phyloP scores from a whole-genome alignment of 1,140 invertebrate genomes.

The Alviniconcha marisindica region DNA sequence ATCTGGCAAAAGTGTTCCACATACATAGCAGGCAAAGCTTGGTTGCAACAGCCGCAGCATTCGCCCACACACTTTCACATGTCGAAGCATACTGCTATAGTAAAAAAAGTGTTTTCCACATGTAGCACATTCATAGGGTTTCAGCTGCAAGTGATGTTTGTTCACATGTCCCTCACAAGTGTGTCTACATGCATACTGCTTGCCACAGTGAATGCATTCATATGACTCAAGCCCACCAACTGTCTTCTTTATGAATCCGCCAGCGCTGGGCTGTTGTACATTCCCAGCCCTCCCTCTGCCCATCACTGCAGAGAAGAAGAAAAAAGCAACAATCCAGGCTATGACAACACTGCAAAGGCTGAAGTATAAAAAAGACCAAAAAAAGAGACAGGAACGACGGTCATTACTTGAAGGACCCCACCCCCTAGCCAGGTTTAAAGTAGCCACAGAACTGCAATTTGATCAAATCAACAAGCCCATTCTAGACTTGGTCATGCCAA shows the following conservation, averaged over 20 bases:
- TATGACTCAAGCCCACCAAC: neutral
- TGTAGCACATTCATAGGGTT: conserved; percentile 1
- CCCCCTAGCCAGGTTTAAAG: too few species aligned
- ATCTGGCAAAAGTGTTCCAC: too few species aligned
- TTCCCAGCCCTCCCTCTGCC: neutral
- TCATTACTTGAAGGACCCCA: too few species aligned
- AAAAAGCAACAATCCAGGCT: neutral
- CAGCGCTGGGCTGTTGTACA: neutral
- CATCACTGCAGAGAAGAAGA: conserved; percentile 29
- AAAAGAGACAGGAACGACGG: too few species aligned
- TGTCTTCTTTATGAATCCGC: neutral
- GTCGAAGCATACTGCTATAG: conserved; percentile 21
- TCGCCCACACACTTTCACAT: neutral
- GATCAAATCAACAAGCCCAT: too few species aligned
- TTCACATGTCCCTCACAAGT: conserved; percentile 28
- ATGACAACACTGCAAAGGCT: too few species aligned
- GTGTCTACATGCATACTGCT: conserved; percentile 27
- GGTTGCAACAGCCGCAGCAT: neutral
- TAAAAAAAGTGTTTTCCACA: conserved; percentile 17
- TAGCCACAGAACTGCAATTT: too few species aligned
- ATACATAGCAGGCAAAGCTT: too few species aligned
- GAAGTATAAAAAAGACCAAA: too few species aligned
- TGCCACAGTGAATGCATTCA: conserved; percentile 26
- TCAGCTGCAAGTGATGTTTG: conserved; percentile 14
- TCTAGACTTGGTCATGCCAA: too few species aligned